These are phyloP conservation scores for Passer domesticus DNA, from an alignment of 2,113 vertebrate species.

Conservation along the genomic window DNA sequence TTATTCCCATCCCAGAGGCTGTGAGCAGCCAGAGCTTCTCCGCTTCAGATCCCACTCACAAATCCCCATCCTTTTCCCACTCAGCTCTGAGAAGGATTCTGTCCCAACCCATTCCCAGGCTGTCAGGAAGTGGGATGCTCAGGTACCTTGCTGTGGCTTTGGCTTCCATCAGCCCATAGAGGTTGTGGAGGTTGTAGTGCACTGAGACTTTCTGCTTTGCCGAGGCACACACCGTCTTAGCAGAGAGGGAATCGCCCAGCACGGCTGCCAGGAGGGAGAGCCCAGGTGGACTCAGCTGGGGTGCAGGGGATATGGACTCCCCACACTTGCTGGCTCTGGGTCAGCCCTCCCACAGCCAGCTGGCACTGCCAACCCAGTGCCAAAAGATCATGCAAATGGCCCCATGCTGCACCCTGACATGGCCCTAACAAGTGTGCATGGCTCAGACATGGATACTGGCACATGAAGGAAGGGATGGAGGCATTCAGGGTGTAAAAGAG, in stretches of 20 bases:
- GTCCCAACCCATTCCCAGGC: background rate
- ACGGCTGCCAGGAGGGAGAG: constrained; percentile 58
- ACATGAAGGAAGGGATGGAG: background rate
- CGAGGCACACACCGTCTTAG: constrained; percentile 75
- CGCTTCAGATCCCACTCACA: background rate
- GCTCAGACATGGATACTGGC: rapidly evolving
- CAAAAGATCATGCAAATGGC: background rate
- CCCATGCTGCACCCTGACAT: background rate
- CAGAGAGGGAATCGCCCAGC: constrained; percentile 65
- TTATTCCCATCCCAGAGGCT: background rate
- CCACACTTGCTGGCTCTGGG: background rate
- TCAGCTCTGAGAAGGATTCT: background rate
- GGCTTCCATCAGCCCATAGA: constrained; percentile 81
- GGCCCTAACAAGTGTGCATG: background rate
- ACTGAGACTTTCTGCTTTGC: constrained; percentile 66
- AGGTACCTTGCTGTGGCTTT: constrained; percentile 75
- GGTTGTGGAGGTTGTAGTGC: constrained; percentile 81
- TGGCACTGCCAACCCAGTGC: background rate
- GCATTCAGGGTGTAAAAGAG: background rate
- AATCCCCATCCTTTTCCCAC: background rate
- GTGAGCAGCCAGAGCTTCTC: background rate
- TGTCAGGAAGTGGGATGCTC: rapidly evolving
- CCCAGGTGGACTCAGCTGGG: rapidly evolving
- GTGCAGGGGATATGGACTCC: background rate
- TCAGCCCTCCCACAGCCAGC: background rate